These are phyloP conservation scores for Pionites leucogaster DNA, from an alignment of 2,113 vertebrate species.

Conservation along the genomic window DNA sequence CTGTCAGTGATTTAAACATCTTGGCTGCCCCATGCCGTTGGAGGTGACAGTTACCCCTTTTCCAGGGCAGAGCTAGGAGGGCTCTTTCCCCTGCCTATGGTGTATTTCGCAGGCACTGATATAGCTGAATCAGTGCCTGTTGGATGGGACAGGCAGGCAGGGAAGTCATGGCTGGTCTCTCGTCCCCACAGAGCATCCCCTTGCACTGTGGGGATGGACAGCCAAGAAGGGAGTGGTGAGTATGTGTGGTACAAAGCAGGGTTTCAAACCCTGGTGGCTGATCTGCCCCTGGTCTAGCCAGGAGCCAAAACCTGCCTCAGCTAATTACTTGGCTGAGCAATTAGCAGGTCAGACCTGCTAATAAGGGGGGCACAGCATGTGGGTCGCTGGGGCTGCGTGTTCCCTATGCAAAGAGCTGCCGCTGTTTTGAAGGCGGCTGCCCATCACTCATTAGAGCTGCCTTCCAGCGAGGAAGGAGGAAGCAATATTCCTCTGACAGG, in stretches of 20 bases:
- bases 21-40: neutral
- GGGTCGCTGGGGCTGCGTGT: neutral
- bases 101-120: neutral
- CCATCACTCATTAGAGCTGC: conserved; percentile 29
- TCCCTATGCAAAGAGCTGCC: neutral
- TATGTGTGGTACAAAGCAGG: neutral
- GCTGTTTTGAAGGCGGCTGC: neutral
- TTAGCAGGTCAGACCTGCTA: neutral
- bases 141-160: neutral
- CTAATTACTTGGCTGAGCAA: conserved; percentile 1
- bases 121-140: neutral
- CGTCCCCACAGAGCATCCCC: no score
- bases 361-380: neutral
- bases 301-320: neutral
- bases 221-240: neutral
- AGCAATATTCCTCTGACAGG: conserved; percentile 40
- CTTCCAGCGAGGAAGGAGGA: conserved; percentile 4
- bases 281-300: neutral
- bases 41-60: no score
- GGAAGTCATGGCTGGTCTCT: neutral
- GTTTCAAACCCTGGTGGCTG: neutral
- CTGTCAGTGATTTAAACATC: no score
- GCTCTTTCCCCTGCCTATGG: neutral
- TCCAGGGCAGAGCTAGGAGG: neutral
- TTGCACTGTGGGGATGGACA: neutral